Conservation (phyloP, 1,140 invertebrate species). For the Saccostrea cuccullata region DNA sequence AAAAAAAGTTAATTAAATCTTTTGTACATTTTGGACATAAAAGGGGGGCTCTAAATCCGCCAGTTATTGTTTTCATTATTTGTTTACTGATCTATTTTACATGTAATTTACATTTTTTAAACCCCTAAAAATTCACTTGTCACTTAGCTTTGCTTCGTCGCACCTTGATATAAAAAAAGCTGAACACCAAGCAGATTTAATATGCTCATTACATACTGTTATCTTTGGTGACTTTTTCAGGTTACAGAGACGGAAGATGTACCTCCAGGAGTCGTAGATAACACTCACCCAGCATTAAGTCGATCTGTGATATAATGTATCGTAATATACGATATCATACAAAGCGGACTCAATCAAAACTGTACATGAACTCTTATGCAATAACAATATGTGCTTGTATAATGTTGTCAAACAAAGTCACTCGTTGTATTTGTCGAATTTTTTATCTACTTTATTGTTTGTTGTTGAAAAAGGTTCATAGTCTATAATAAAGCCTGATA, state of each 20-base stretch:
- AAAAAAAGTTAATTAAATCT: no score
- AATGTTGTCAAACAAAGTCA: background rate
- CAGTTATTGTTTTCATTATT: no score
- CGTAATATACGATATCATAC: background rate
- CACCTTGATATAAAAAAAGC: no score
- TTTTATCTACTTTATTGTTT: background rate
- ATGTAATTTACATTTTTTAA: no score
- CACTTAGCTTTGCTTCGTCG: no score
- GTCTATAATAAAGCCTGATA: no score
- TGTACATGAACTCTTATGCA: background rate
- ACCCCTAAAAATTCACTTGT: no score
- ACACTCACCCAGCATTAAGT: background rate
- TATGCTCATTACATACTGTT: no score
- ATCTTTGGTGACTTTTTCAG: background rate
- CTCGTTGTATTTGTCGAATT: background rate
- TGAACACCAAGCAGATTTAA: no score
- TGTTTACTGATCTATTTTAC: no score
- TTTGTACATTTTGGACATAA: no score
- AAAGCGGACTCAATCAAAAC: background rate
- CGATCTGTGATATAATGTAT: background rate
- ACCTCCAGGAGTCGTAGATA: conserved; percentile 9
- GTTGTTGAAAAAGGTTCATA: background rate
- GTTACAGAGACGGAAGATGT: conserved; percentile 39
- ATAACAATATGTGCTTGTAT: background rate
- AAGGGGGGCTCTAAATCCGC: no score